Evolutionary conservation across 2,113 vertebrate genomes (phyloP).

Genomic region (Silurus glanis): DNA sequence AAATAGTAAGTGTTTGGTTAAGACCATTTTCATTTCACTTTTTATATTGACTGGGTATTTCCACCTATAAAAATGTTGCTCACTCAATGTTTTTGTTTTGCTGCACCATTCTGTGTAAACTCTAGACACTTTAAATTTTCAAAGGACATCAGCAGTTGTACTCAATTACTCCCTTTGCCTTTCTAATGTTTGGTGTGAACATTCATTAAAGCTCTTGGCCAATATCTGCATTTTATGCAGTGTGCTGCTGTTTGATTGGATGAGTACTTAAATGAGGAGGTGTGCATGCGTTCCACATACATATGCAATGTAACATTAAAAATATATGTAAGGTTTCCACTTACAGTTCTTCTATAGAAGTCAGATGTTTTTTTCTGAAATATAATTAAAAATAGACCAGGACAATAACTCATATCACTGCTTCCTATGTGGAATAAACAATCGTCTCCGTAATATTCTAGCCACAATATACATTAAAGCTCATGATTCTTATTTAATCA

Average conservation of each 20-base stretch:
- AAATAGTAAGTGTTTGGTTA: no score
- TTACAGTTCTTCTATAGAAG: constrained; percentile 87
- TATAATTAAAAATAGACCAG: constrained; percentile 52
- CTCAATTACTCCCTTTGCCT: no score
- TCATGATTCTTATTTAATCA: background rate
- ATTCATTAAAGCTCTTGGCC: no score
- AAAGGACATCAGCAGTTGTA: no score
- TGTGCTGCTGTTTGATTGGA: background rate
- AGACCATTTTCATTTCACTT: background rate
- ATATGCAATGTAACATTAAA: background rate
- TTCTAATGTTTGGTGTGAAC: no score
- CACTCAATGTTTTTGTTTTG: background rate
- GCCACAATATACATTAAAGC: background rate
- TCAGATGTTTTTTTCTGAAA: constrained; percentile 83
- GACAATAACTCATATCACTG: background rate
- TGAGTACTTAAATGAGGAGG: background rate
- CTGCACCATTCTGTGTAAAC: background rate
- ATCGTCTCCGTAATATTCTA: background rate
- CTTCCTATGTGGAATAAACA: background rate
- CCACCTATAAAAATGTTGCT: background rate
- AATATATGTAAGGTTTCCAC: constrained; percentile 22
- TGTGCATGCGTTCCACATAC: background rate
- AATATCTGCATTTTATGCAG: no score
- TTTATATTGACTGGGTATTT: background rate
- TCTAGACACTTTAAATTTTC: background rate